A percentile compares a stretch with the other conserved stretches of the same genome.
Conservation (phyloP, 2,888 invertebrate species). For the Asteroscopus sphinx region DNA sequence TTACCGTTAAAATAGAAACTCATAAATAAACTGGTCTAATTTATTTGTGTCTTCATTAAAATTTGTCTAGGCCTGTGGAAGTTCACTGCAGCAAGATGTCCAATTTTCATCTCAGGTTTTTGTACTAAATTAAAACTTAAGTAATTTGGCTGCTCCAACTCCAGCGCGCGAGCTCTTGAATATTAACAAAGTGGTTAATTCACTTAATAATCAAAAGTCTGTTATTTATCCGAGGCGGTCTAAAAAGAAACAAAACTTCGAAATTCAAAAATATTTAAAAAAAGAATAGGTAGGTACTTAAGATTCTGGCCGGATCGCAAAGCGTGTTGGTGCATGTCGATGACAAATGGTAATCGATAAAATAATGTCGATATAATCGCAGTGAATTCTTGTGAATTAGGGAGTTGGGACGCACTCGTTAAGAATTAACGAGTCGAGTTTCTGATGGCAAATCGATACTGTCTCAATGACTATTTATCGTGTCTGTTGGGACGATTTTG, state of each 20-base stretch:
- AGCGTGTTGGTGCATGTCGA: slow-evolving; percentile 67
- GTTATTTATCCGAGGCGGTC: slow-evolving; percentile 34
- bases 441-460: slow-evolving; percentile 84
- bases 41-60: slow-evolving; percentile 12
- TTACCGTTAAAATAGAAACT: too few relatives aligned
- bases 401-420: slow-evolving; percentile 74
- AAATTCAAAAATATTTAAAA: slow-evolving; percentile 36
- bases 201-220: slow-evolving; percentile 65
- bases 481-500: slow-evolving; percentile 34
- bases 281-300: slow-evolving; percentile 57
- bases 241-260: slow-evolving; percentile 26
- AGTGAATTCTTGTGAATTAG: slow-evolving; percentile 77
- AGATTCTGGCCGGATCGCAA: slow-evolving; percentile 41
- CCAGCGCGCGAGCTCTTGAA: slow-evolving; percentile 55
- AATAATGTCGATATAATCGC: slow-evolving; percentile 75
- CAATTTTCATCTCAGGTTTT: slow-evolving; percentile 41
- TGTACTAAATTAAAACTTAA: slow-evolving; percentile 64
- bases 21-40: too few relatives aligned
- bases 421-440: slow-evolving; percentile 81
- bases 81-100: slow-evolving; percentile 18
- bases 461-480: slow-evolving; percentile 44
- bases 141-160: slow-evolving; percentile 60
- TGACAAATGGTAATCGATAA: slow-evolving; percentile 66
- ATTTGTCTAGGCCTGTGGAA: slow-evolving; percentile 3
- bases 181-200: slow-evolving; percentile 67